phyloP scores from a whole-genome alignment of 1,140 invertebrate species.

The Grapholita molesta region DNA sequence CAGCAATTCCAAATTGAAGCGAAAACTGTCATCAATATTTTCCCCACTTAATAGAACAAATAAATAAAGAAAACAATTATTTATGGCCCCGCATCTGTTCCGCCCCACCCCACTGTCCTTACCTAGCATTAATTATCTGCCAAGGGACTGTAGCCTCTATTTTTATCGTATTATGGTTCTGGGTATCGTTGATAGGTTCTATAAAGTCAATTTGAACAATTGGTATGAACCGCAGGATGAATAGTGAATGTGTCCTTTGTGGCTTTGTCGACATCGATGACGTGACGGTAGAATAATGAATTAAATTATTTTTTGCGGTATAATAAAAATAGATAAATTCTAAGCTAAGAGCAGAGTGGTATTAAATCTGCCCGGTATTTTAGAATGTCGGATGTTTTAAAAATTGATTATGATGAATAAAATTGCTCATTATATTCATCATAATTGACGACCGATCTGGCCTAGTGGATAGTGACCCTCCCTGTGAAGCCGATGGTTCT shows the following conservation, averaged over 20 bases:
- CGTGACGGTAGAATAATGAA: conserved; percentile 1
- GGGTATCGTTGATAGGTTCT: background rate
- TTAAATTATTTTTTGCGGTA: background rate
- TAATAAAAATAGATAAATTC: background rate
- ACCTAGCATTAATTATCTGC: background rate
- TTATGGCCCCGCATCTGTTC: conserved; percentile 44
- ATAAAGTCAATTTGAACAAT: background rate
- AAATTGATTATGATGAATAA: too few species aligned
- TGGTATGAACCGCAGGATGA: background rate
- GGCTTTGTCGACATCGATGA: background rate
- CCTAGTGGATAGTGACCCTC: too few species aligned
- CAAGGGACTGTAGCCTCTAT: background rate
- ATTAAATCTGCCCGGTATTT: background rate
- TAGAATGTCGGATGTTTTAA: too few species aligned
- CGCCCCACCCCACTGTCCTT: conserved; percentile 42
- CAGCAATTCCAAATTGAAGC: background rate
- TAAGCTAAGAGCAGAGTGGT: background rate
- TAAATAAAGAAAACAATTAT: conserved; percentile 5
- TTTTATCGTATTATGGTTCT: background rate
- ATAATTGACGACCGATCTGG: too few species aligned
- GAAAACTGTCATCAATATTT: conserved; percentile 15
- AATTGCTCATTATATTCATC: too few species aligned
- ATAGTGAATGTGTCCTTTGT: background rate
- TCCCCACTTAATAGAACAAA: conserved; percentile 19
- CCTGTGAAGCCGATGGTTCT: too few species aligned